phyloP scores from a whole-genome alignment of 1,140 invertebrate genomes.

The Anadara kagoshimensis region DNA sequence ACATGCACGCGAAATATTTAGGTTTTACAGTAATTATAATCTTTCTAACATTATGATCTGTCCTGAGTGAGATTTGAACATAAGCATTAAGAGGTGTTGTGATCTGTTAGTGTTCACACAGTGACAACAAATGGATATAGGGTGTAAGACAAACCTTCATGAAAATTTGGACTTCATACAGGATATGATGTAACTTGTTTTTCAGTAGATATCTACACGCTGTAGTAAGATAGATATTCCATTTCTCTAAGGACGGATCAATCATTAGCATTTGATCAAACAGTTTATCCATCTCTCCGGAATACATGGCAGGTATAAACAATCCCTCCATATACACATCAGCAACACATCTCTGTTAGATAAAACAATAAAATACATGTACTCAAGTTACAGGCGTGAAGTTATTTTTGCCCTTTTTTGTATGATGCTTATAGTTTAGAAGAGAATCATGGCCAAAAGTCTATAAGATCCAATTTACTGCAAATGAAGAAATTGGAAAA shows the following conservation, averaged over 20 bases:
- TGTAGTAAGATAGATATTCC: constrained; percentile 69
- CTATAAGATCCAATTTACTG: neutral
- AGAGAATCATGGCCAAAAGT: neutral
- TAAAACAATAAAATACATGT: too few relatives aligned
- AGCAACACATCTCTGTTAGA: constrained; percentile 62
- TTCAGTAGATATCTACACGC: constrained; percentile 72
- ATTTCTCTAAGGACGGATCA: constrained; percentile 68
- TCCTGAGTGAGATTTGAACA: too few relatives aligned
- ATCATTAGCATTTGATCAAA: constrained; percentile 67
- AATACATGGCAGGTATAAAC: constrained; percentile 68
- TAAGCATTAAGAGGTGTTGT: too few relatives aligned
- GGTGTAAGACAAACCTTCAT: constrained; percentile 66
- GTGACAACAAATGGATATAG: too few relatives aligned
- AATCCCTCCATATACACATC: constrained; percentile 73
- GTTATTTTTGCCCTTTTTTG: too few relatives aligned
- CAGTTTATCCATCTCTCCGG: constrained; percentile 66
- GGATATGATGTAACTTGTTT: constrained; percentile 63
- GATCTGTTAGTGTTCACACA: too few relatives aligned
- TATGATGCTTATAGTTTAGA: neutral
- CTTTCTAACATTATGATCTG: too few relatives aligned
- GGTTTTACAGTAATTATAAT: too few relatives aligned
- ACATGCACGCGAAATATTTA: too few relatives aligned
- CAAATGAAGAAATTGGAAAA: too few relatives aligned
- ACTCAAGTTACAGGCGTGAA: too few relatives aligned
- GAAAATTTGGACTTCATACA: constrained; percentile 73